A percentile compares a stretch with the other conserved stretches of the same genome.
phyloP scores from a whole-genome alignment of 2,888 invertebrate genomes.

The Drosophila antonietae region DNA sequence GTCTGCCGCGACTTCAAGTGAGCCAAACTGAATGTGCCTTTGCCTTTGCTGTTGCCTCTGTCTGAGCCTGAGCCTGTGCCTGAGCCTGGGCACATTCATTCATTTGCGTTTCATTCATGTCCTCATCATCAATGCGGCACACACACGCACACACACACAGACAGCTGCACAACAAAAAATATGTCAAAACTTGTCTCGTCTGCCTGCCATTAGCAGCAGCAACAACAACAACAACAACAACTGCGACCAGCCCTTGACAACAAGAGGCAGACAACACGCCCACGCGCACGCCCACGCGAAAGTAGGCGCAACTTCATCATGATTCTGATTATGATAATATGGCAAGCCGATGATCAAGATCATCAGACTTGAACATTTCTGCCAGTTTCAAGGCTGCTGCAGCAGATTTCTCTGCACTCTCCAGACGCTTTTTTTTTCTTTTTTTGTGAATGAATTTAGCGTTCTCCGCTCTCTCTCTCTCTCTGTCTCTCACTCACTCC shows the following conservation, averaged over 20 bases:
- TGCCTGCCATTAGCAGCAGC: constrained; percentile 76
- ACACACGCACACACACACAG: constrained; percentile 39
- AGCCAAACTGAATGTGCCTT: constrained; percentile 2
- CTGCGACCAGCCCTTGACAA: constrained; percentile 56
- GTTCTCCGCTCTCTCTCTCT: neutral
- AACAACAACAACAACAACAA: constrained; percentile 31
- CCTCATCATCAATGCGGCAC: constrained; percentile 64
- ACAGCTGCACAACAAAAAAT: constrained; percentile 63
- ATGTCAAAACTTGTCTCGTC: constrained; percentile 81
- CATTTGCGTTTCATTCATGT: constrained; percentile 79
- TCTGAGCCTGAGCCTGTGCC: constrained; percentile 4
- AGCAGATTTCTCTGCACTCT: constrained; percentile 9
- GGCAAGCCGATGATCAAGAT: constrained; percentile 56
- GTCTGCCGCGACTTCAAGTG: constrained; percentile 7
- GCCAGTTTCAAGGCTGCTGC: constrained; percentile 58
- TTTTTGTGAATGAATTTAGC: constrained; percentile 58
- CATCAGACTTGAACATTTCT: constrained; percentile 46
- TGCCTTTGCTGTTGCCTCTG: neutral
- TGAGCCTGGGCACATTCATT: constrained; percentile 57
- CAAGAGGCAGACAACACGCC: constrained; percentile 48
- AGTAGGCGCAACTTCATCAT: constrained; percentile 77
- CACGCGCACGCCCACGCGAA: constrained; percentile 34
- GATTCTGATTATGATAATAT: constrained; percentile 50
- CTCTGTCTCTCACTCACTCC: neutral
- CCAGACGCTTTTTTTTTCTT: neutral